phyloP scores from a whole-genome alignment of 1,140 invertebrate genomes.

The Pentalonia nigronervosa region DNA sequence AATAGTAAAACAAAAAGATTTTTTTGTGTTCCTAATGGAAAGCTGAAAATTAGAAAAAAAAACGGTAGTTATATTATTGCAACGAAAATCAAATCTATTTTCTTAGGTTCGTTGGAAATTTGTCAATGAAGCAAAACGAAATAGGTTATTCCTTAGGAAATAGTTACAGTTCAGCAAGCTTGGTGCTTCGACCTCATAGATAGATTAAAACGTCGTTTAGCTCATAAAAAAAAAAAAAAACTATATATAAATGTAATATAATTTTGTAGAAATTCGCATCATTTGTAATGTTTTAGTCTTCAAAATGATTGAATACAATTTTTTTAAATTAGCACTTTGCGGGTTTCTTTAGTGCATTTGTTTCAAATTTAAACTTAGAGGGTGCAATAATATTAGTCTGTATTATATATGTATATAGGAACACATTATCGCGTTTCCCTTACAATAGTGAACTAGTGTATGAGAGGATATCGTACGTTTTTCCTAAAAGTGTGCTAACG shows the following conservation, averaged over 20 bases:
- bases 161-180: constrained; percentile 16
- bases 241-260: neutral
- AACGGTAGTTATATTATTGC: neutral
- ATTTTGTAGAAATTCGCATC: neutral
- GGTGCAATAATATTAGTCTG: neutral
- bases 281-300: neutral
- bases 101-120: neutral
- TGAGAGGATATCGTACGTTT: neutral
- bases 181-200: neutral
- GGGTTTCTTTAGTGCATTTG: neutral
- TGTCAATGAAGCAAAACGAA: constrained; percentile 44
- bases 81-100: neutral
- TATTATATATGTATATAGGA: neutral
- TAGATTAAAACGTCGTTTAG: constrained; percentile 3
- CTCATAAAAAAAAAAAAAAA: neutral
- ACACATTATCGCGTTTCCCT: neutral
- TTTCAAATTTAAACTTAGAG: neutral
- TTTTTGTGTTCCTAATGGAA: neutral
- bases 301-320: neutral
- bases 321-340: neutral
- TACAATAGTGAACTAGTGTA: neutral
- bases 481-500: neutral
- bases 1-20: constrained; percentile 6
- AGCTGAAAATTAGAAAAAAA: neutral
- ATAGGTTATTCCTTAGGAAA: constrained; percentile 30